Evolutionary conservation across 1,140 invertebrate species (phyloP).

Genomic region (Holcopasites calliopsidis): DNA sequence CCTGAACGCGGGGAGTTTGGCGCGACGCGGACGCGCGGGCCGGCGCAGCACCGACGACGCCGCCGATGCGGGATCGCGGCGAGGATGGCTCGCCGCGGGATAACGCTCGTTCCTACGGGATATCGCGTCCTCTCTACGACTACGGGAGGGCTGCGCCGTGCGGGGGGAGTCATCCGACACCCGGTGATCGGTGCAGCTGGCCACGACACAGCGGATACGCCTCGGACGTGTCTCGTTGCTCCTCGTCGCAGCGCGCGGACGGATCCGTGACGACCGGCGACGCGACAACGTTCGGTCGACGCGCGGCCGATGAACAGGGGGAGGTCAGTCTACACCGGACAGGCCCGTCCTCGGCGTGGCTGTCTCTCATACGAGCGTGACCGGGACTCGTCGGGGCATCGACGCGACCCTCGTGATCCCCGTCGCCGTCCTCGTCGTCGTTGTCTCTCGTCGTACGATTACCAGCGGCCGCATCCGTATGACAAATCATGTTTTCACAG

Average conservation of each 20-base stretch:
- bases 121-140: slow-evolving; percentile 70
- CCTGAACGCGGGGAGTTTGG: slow-evolving; percentile 40
- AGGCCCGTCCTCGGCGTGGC: not conserved
- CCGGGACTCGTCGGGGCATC: slow-evolving; percentile 27
- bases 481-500: slow-evolving; percentile 77
- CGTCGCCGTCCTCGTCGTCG: slow-evolving; percentile 56
- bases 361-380: slow-evolving; percentile 28
- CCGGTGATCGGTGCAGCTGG: slow-evolving; percentile 60
- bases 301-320: not conserved
- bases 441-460: slow-evolving; percentile 69
- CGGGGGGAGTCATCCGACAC: slow-evolving; percentile 76
- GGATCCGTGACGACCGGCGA: not conserved
- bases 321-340: not conserved
- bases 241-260: not conserved
- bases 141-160: slow-evolving; percentile 65
- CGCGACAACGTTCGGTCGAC: not conserved
- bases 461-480: slow-evolving; percentile 70
- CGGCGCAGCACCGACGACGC: slow-evolving; percentile 59
- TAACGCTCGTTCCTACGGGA: slow-evolving; percentile 53
- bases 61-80: slow-evolving; percentile 53
- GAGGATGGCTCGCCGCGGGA: slow-evolving; percentile 37
- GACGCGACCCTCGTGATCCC: slow-evolving; percentile 51
- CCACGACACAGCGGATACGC: slow-evolving; percentile 43
- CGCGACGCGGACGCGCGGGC: slow-evolving; percentile 55
- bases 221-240: not conserved